Evolutionary conservation across 2,888 invertebrate species (phyloP).

Genomic region (Sepioteuthis lessoniana): DNA sequence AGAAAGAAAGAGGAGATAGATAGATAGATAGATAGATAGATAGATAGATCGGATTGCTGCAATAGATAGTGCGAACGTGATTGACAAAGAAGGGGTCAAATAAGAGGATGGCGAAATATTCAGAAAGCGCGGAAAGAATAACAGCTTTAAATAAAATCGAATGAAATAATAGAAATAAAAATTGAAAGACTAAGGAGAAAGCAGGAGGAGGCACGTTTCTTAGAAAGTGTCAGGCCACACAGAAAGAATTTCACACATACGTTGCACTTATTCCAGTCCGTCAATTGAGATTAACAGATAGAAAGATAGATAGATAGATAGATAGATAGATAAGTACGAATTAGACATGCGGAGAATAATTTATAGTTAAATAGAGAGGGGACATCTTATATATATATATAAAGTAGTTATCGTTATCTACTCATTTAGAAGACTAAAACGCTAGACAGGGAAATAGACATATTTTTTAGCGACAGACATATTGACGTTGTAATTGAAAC

Average conservation of each 20-base stretch:
- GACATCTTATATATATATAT: slow-evolving; percentile 2
- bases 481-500: too few species aligned
- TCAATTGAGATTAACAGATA: too few species aligned
- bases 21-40: not conserved
- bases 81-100: not conserved
- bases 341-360: too few species aligned
- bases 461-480: too few species aligned
- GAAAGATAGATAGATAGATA: too few species aligned
- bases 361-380: too few species aligned
- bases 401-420: too few species aligned
- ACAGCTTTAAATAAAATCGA: not conserved
- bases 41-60: not conserved
- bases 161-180: not conserved
- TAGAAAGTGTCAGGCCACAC: not conserved
- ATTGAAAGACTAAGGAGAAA: not conserved
- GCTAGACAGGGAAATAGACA: too few species aligned
- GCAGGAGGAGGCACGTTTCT: not conserved
- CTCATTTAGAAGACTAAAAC: too few species aligned
- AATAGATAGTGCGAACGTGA: not conserved
- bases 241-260: not conserved
- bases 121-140: not conserved
- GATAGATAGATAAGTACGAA: too few species aligned
- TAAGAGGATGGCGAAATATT: not conserved
- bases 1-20: not conserved
- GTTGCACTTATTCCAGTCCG: not conserved